Percentiles rank a stretch among this genome's conserved stretches.
Conservation (phyloP, 2,888 invertebrate species). For the Adelphocoris suturalis region DNA sequence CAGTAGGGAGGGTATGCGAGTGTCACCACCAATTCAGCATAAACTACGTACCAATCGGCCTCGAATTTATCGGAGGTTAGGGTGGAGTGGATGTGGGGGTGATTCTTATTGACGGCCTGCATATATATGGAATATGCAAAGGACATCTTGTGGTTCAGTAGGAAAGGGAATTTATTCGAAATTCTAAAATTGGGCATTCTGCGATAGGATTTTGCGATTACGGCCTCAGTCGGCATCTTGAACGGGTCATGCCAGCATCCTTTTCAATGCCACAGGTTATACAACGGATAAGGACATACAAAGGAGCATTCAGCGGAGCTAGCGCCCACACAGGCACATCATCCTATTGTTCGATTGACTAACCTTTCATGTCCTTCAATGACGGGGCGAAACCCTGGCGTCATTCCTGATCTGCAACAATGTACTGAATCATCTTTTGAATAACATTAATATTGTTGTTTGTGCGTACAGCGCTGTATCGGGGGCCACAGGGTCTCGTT, state of each 20-base stretch:
- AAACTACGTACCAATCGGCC: too few species aligned
- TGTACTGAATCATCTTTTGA: constrained; percentile 41
- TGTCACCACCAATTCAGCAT: too few species aligned
- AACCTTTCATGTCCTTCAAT: constrained; percentile 58
- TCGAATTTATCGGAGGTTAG: too few species aligned
- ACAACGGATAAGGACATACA: not conserved
- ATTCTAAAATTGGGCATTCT: too few species aligned
- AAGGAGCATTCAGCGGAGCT: not conserved
- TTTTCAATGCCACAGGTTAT: constrained; percentile 33
- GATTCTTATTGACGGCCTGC: too few species aligned
- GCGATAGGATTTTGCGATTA: too few species aligned
- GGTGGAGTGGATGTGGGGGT: too few species aligned
- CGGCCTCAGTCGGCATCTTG: not conserved
- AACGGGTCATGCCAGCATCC: not conserved
- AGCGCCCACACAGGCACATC: constrained; percentile 51
- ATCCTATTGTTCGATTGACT: constrained; percentile 55
- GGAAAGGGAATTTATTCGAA: too few species aligned
- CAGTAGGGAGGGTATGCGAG: too few species aligned
- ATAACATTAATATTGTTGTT: constrained; percentile 17
- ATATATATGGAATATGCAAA: too few species aligned
- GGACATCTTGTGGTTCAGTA: too few species aligned
- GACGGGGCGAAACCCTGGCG: constrained; percentile 28
- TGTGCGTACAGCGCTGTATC: not conserved
- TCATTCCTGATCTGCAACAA: constrained; percentile 40
- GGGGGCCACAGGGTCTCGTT: not conserved